phyloP scores from a whole-genome alignment of 2,888 invertebrate species.

The Gnatocerus cornutus region DNA sequence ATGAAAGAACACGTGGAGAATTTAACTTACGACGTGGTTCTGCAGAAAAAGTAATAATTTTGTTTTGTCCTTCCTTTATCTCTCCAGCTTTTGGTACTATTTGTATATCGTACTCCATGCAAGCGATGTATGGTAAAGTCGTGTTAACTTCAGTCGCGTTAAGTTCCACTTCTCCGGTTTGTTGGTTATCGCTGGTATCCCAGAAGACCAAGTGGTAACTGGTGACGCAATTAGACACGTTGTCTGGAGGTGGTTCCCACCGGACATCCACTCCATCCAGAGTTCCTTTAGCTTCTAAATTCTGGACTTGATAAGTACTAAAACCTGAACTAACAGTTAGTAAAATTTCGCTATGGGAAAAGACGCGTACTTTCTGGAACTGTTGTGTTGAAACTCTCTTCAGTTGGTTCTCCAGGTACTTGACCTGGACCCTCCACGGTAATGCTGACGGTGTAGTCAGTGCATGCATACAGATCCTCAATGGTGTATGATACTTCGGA shows the following conservation, averaged over 20 bases:
- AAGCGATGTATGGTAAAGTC: neutral
- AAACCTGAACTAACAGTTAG: neutral
- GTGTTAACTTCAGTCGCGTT: too few relatives aligned
- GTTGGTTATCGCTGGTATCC: neutral
- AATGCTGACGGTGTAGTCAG: slow-evolving; percentile 9
- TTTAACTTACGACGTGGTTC: slow-evolving; percentile 8
- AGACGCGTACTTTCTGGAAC: slow-evolving; percentile 8
- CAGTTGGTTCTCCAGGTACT: neutral
- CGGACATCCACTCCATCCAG: neutral
- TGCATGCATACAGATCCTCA: neutral
- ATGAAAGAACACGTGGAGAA: too few relatives aligned
- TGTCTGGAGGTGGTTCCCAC: slow-evolving; percentile 14
- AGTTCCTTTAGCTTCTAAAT: slow-evolving; percentile 2
- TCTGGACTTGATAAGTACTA: neutral
- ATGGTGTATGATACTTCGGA: neutral
- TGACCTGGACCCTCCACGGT: neutral
- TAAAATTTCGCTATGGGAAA: too few relatives aligned
- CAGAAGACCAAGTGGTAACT: slow-evolving; percentile 9
- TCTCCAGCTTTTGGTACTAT: slow-evolving; percentile 2
- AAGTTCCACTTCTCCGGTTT: neutral
- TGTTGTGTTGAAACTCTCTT: slow-evolving; percentile 5
- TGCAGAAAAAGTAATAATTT: neutral
- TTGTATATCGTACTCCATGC: slow-evolving; percentile 11
- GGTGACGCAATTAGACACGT: slow-evolving; percentile 7
- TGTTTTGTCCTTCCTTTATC: neutral